Evolutionary conservation across 2,113 vertebrate genomes (phyloP).

Genomic region (Hypomesus transpacificus): DNA sequence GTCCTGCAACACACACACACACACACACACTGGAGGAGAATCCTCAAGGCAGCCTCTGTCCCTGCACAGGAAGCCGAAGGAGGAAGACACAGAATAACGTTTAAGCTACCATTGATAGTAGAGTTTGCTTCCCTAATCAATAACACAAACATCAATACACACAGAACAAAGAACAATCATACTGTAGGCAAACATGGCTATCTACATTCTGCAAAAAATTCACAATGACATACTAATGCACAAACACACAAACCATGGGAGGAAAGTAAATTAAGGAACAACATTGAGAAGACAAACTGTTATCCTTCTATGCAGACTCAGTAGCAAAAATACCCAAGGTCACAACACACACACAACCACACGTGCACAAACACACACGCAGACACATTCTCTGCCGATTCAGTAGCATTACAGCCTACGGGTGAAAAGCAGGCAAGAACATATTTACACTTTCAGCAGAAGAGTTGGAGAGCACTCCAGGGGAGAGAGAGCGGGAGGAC

Average conservation of each 20-base stretch:
- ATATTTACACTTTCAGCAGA: slow-evolving; percentile 24
- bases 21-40: background rate
- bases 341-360: background rate
- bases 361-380: slow-evolving; percentile 10
- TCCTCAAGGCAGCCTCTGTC: background rate
- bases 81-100: background rate
- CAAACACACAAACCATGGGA: slow-evolving; percentile 1
- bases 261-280: background rate
- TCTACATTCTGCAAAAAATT: background rate
- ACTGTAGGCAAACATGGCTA: background rate
- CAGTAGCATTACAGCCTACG: background rate
- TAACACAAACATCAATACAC: slow-evolving; percentile 11
- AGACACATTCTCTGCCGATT: background rate
- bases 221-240: background rate
- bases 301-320: background rate
- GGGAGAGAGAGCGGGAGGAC: background rate
- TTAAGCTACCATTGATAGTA: slow-evolving; percentile 27
- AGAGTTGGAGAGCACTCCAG: slow-evolving; percentile 1
- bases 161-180: slow-evolving; percentile 4
- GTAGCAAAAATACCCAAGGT: background rate
- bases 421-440: slow-evolving; percentile 4
- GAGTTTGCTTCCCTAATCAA: slow-evolving; percentile 48
- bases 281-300: background rate
- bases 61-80: background rate
- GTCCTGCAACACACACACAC: background rate